These are phyloP conservation scores for Hylyphantes graminicola DNA, from an alignment of 1,140 invertebrate species.

Conservation along the genomic window DNA sequence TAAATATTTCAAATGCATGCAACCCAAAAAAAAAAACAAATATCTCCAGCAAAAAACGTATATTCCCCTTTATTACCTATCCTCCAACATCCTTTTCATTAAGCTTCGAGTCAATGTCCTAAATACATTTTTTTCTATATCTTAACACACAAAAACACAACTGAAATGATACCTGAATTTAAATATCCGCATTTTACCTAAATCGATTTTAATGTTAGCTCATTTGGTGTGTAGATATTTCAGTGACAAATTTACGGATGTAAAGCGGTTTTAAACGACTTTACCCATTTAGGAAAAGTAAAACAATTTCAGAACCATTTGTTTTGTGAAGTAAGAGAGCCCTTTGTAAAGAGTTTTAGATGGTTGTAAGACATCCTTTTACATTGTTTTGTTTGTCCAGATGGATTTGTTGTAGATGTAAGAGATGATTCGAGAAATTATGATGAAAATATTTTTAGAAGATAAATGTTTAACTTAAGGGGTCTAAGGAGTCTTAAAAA, in stretches of 20 bases:
- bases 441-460: too few relatives aligned
- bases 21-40: too few relatives aligned
- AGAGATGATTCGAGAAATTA: too few relatives aligned
- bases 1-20: too few relatives aligned
- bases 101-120: not conserved
- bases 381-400: too few relatives aligned
- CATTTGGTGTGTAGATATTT: conserved; percentile 1
- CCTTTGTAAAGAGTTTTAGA: too few relatives aligned
- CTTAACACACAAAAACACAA: not conserved
- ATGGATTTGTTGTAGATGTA: too few relatives aligned
- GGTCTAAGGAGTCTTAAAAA: too few relatives aligned
- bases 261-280: conserved; percentile 38
- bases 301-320: conserved; percentile 25
- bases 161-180: not conserved
- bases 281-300: conserved; percentile 2
- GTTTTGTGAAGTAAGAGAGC: too few relatives aligned
- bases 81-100: not conserved
- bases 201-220: conserved; percentile 29
- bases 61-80: not conserved
- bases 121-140: not conserved
- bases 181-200: not conserved
- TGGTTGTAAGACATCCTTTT: too few relatives aligned
- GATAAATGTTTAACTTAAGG: too few relatives aligned
- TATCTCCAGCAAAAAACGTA: too few relatives aligned
- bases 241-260: conserved; percentile 10